Evolutionary conservation across 2,797 vertebrate species (phyloP).

Genomic region (Phoeniculus purpureus): DNA sequence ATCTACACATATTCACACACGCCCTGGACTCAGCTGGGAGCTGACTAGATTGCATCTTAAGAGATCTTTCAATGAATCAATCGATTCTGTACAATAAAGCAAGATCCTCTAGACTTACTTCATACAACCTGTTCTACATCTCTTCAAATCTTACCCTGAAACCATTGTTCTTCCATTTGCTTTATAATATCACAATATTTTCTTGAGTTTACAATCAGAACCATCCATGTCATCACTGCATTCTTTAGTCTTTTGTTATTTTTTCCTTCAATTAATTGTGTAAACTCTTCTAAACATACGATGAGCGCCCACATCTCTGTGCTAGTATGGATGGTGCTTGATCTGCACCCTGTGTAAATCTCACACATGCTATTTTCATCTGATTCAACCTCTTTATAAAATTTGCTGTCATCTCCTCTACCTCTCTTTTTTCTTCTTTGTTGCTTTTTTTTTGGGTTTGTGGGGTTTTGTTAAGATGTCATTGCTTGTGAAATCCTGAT

Average conservation of each 20-base stretch:
- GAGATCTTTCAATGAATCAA: background rate
- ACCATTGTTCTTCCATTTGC: background rate
- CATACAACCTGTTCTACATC: background rate
- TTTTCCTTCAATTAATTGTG: background rate
- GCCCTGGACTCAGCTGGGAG: background rate
- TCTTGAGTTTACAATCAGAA: background rate
- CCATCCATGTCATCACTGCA: no score
- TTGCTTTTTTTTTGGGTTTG: background rate
- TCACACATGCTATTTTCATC: background rate
- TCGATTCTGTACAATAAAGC: background rate
- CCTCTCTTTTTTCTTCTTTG: background rate
- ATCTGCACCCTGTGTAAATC: background rate
- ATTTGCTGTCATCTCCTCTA: background rate
- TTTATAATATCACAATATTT: background rate
- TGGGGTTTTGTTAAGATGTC: background rate
- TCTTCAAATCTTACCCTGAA: background rate
- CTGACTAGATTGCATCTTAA: background rate
- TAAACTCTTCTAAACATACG: background rate
- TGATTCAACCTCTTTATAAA: background rate
- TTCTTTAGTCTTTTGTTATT: background rate
- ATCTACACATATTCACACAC: background rate
- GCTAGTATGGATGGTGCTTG: background rate
- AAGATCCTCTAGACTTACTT: background rate
- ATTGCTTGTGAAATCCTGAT: background rate
- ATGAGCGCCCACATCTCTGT: background rate